Percentiles rank a stretch among this genome's conserved stretches.
Conservation (phyloP, 2,888 invertebrate species). For the Drosophila robusta region DNA sequence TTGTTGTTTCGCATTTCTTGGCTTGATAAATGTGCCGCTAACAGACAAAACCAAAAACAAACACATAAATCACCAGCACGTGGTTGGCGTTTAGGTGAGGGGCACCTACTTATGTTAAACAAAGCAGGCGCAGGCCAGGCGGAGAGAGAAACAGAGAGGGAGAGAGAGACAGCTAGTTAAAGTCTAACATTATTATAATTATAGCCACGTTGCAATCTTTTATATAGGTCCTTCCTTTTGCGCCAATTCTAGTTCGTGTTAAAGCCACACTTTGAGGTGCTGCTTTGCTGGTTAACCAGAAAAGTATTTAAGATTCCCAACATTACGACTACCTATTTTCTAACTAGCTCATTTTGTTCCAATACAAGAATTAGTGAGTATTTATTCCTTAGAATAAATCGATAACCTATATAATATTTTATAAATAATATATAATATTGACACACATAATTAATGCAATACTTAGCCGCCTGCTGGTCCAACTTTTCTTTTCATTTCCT, state of each 20-base stretch:
- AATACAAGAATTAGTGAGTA: no score
- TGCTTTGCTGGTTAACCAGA: no score
- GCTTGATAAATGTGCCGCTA: slow-evolving; percentile 70
- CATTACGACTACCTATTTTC: no score
- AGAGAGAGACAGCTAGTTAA: slow-evolving; percentile 9
- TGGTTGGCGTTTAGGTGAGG: slow-evolving; percentile 23
- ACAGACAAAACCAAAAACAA: slow-evolving; percentile 63
- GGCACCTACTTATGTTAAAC: slow-evolving; percentile 9
- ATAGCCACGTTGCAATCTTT: not conserved
- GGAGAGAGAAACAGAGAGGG: not conserved
- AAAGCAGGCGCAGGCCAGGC: not conserved
- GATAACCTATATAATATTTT: no score
- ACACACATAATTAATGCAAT: no score
- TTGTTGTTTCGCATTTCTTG: slow-evolving; percentile 8
- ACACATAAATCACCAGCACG: slow-evolving; percentile 73
- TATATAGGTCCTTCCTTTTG: no score
- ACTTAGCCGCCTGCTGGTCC: no score
- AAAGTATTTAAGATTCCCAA: no score
- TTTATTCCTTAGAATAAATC: no score
- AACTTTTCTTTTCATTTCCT: no score
- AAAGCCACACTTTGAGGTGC: not conserved
- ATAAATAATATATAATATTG: no score
- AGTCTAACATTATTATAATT: slow-evolving; percentile 18
- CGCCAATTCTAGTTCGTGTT: not conserved
- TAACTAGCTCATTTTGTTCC: no score